phyloP scores from a whole-genome alignment of 1,140 invertebrate genomes.

The Heliothis subflexa region DNA sequence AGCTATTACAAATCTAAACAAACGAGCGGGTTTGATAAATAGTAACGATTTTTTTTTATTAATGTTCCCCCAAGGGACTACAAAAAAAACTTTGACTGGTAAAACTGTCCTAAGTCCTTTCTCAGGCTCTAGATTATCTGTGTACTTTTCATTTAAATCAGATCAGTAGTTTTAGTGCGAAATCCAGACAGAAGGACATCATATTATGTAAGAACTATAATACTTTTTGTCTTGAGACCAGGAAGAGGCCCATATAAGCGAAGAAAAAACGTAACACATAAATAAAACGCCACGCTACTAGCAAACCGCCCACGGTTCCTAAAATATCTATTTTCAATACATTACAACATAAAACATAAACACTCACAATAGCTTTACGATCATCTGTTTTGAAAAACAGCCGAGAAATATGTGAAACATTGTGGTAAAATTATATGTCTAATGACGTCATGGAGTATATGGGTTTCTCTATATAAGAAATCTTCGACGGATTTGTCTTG shows the following conservation, averaged over 20 bases:
- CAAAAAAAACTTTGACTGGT: too few species aligned
- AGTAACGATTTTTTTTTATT: too few species aligned
- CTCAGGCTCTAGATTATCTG: too few species aligned
- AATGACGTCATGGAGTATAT: neutral
- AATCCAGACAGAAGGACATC: too few species aligned
- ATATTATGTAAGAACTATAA: too few species aligned
- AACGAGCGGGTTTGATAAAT: too few species aligned
- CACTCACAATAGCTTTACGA: slow-evolving; percentile 31
- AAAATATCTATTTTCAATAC: slow-evolving; percentile 31
- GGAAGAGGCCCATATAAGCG: neutral
- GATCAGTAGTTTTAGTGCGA: too few species aligned
- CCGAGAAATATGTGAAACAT: slow-evolving; percentile 9
- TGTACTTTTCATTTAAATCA: too few species aligned
- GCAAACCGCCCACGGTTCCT: slow-evolving; percentile 5
- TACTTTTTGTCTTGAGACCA: neutral
- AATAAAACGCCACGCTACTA: neutral
- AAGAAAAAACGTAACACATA: neutral
- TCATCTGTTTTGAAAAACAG: slow-evolving; percentile 39
- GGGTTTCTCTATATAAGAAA: neutral
- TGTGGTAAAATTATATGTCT: slow-evolving; percentile 25
- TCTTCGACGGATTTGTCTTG: neutral
- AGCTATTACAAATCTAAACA: too few species aligned
- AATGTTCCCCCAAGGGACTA: too few species aligned
- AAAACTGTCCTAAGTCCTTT: too few species aligned
- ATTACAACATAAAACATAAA: slow-evolving; percentile 30